Base-by-base conservation (phyloP, 2,797 vertebrate genomes). In the Arrhamphus sclerolepis region DNA sequence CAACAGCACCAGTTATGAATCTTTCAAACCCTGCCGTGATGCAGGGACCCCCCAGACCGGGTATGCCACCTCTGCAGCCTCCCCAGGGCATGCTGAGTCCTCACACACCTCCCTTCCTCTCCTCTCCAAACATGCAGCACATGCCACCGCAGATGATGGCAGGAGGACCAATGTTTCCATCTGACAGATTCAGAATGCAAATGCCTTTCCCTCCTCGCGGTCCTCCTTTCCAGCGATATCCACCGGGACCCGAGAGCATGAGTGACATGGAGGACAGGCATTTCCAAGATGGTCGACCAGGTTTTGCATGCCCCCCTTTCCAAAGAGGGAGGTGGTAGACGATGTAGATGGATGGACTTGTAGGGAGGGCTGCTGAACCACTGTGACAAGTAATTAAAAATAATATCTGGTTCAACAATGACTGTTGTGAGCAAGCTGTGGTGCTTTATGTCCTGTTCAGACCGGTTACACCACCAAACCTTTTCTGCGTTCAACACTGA, bases 101-200 rank as follows among this genome's bases (percentile, higher is more conserved):
- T 50, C 89, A 89, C 28, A 41, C 90, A 44, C 75, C 78, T 11
- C 77, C 81, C 1, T 92, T 85, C 74, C 46, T 87, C 1, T 59
- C 80, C 0, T 78, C 80, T 34, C 86, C 83, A 16, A 88, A 83
- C 70, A 78, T 91, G 81, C 66, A 72, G 5, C 86, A 57, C 56
- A 85, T 90, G 64, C 83, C 73, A 14, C 83, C 81, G 0, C 85
- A 80, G 14, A 90, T 89, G 85, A 86, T 92, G 80, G 70, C 79
- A 0, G 63, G 81, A 18, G 79, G 77, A 38, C 85, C 82, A 11
- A 81, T 90, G 85, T 91, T 83, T 60, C 68, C 78, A 11, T 72
- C 74, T 1, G 80, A 87, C 3, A 75, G 90, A 47, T 91, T 89
- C 78, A 77, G 90, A 41, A 88, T 91, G 82, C 79, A 79, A 1